Evolutionary conservation across 1,140 invertebrate genomes (phyloP), one percentile per base, ranked within the genome.

Genomic region (Drosophila lini): DNA sequence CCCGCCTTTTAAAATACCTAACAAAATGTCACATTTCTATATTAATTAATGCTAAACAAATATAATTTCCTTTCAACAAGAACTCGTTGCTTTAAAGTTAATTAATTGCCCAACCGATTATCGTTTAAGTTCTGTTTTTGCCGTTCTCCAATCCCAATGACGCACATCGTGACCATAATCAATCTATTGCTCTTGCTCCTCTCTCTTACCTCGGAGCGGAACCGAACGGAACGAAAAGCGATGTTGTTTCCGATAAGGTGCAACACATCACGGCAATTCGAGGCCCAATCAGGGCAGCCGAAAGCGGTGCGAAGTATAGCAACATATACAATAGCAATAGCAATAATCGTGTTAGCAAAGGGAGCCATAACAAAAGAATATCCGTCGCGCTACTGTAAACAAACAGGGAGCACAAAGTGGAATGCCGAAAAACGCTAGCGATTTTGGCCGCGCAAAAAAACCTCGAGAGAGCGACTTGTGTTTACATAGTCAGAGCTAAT

Each of bases 321-420:
- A 36, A 38, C 19, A 53, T 38, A 10, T 19, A 38, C n/a, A 32
- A 58, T 40, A 71, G 58, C 31, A 60, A 60, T 36, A 13, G 32
- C 52, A 50, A 71, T 59, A 71, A 71, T 59, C 68, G 31, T 34
- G 65, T 71, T 71, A 71, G 65, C 52, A 48, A 71, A 32, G 34
- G 41, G 25, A 57, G 50, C 64, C 50, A 50, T 57, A 69, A 47
- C 64, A 47, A 47, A 69, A 70, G 67, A 70, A 56, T 22, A 56
- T 22, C 47, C 47, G 15, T 45, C 8, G 45, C 22, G 25, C 22
- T 16, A 9, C 52, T 41, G 65, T 71, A 71, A 71, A 71, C 68
- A 71, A 71, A 71, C 36, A 36, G 31, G 13, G 13, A 41, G 25
- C 42, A 48, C 68, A 71, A 71, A 71, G 38, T 32, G 36, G 67